A percentile compares a stretch with the other conserved stretches of the same genome.
These are phyloP conservation scores for Mimachlamys varia DNA, from an alignment of 2,888 invertebrate genomes.

Conservation along the genomic window DNA sequence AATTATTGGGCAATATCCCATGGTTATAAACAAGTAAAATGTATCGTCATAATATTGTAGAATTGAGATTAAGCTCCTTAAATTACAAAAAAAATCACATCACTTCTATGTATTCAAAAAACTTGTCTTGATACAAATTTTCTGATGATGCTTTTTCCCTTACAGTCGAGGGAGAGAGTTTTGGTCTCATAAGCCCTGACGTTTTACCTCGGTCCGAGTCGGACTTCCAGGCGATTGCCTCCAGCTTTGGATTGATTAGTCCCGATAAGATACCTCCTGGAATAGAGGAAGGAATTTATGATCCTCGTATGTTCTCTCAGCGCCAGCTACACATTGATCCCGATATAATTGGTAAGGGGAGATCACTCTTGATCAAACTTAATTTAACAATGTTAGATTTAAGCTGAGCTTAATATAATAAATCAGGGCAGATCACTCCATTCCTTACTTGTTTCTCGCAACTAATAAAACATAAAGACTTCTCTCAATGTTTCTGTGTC, in stretches of 20 bases:
- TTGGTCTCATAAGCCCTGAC: constrained; percentile 92
- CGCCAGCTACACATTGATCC: constrained; percentile 88
- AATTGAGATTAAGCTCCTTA: no score
- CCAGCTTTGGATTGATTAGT: constrained; percentile 74
- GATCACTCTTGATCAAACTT: neutral
- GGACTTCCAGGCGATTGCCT: constrained; percentile 69
- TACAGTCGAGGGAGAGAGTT: constrained; percentile 83
- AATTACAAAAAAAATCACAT: no score
- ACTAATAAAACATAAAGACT: no score
- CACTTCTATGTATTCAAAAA: no score
- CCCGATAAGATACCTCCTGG: constrained; percentile 75
- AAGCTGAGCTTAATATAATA: neutral
- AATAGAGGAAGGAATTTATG: constrained; percentile 67
- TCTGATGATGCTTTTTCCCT: neutral
- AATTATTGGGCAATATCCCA: no score
- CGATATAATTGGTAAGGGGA: constrained; percentile 88
- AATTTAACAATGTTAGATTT: neutral
- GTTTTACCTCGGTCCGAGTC: constrained; percentile 79
- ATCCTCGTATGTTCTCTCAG: constrained; percentile 79
- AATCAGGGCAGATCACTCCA: neutral
- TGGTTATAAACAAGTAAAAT: no score
- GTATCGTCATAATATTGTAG: no score
- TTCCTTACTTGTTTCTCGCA: neutral
- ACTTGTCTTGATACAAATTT: no score
- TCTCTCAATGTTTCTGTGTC: neutral